Evolutionary conservation across 2,888 invertebrate genomes (phyloP).

Genomic region (Agrotis segetum): DNA sequence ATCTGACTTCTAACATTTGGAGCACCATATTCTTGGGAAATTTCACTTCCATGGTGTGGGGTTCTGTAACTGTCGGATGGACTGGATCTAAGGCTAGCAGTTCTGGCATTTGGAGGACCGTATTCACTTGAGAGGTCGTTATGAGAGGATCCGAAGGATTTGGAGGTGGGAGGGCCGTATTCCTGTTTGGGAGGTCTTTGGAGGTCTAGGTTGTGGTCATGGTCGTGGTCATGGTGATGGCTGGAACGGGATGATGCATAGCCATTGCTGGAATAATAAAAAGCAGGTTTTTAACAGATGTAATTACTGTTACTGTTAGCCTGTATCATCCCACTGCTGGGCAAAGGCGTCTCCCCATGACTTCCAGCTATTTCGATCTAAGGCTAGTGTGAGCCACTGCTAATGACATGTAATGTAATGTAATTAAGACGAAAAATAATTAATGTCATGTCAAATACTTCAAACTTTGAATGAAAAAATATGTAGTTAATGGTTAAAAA

Average conservation of each 20-base stretch:
- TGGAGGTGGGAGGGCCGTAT: conserved; percentile 69
- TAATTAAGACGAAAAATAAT: too few species aligned
- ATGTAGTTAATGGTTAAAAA: too few species aligned
- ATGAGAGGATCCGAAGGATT: conserved; percentile 61
- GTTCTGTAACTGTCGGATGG: conserved; percentile 62
- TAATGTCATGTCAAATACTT: too few species aligned
- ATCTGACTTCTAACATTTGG: conserved; percentile 61
- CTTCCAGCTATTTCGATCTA: too few species aligned
- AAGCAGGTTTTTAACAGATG: not conserved
- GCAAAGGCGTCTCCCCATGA: too few species aligned
- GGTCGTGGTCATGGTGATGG: conserved; percentile 59
- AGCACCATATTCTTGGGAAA: conserved; percentile 71
- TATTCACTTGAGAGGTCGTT: conserved; percentile 72
- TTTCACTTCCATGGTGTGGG: conserved; percentile 49
- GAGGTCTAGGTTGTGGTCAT: conserved; percentile 63
- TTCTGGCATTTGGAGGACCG: conserved; percentile 64
- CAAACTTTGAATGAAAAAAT: too few species aligned
- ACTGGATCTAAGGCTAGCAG: conserved; percentile 35
- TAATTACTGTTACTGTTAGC: too few species aligned
- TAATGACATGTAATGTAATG: too few species aligned
- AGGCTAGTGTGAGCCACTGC: too few species aligned
- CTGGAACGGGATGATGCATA: conserved; percentile 75
- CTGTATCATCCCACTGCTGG: too few species aligned
- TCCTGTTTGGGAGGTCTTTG: conserved; percentile 70
- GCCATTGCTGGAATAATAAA: conserved; percentile 75